These are phyloP conservation scores for Aspidiotus destructor DNA, from an alignment of 2,888 invertebrate genomes.

Conservation along the genomic window DNA sequence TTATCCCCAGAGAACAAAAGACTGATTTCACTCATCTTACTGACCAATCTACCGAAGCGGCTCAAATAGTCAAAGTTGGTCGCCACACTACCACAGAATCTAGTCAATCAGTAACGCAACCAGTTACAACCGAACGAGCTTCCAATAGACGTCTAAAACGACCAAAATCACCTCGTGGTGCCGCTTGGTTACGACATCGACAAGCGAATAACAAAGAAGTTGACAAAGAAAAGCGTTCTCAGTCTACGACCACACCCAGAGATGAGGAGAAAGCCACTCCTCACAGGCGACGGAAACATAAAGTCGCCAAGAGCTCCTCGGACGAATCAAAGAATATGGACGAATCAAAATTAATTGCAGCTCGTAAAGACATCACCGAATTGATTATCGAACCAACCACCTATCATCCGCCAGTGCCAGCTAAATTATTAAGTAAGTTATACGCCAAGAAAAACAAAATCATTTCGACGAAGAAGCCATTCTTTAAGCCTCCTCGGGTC, in stretches of 20 bases:
- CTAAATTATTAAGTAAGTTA: neutral
- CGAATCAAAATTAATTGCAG: constrained; percentile 9
- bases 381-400: constrained; percentile 31
- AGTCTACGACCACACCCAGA: neutral
- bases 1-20: constrained; percentile 14
- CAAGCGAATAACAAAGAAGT: neutral
- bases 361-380: neutral
- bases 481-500: neutral
- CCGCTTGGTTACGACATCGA: neutral
- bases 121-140: constrained; percentile 3
- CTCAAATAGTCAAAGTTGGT: constrained; percentile 5
- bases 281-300: neutral
- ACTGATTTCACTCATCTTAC: neutral
- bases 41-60: constrained; percentile 22
- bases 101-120: constrained; percentile 10
- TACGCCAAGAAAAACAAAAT: too few relatives aligned
- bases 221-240: neutral
- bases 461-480: neutral
- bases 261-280: neutral
- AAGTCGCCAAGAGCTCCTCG: neutral
- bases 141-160: neutral
- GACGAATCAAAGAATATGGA: neutral
- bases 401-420: constrained; percentile 21
- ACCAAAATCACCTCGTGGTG: neutral
- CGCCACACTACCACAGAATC: constrained; percentile 7